Evolutionary conservation across 2,113 vertebrate genomes (phyloP), one percentile per base, ranked within the genome.

Genomic region (Indri indri): DNA sequence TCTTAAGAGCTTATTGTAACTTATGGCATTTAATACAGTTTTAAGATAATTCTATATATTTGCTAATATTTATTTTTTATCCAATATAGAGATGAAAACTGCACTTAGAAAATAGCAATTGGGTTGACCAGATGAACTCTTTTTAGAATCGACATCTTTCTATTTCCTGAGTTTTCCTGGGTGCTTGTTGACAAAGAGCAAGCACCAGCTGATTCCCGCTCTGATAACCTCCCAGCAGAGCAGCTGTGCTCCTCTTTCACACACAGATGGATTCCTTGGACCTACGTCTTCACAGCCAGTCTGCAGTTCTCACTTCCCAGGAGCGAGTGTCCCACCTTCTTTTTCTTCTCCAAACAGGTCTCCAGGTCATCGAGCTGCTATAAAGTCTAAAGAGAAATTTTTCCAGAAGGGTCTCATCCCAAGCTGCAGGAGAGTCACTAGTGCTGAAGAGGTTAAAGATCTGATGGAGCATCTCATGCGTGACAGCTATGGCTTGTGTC

Each of bases 261-360:
- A 61, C 73, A 68, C 9, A 66, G 20, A 42, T 9, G 11, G 11
- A 85, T 70, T 57, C 50, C 7, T 25, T 23, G 27, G 34, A 92
- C 96, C 47, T 71, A 59, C 2, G 20, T 63, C 74, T 93, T 96
- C 88, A 63, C 32, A 76, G 57, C 52, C 80, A 79, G 32, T 13
- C 13, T 96, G 40, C 66, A 85, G 45, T 73, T 42, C 79, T 93
- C 59, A 40, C 30, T 32, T 42, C 59, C 76, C 32, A 27, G 45
- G 4, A 17, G 45, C 25, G 23, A 37, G 6, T 66, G 23, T n/a
- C 17, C 20, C 1, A 3, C 1, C 6, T 32, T 37, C 83, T 2
- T 20, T 32, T 73, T 25, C 27, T 81, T 32, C 16, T 4, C 17
- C 45, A 83, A 50, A n/a, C 85, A 95, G 2, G 11, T n/a, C 27